Conservation (phyloP, 2,888 invertebrate species). For the Nasonovia ribisnigri region DNA sequence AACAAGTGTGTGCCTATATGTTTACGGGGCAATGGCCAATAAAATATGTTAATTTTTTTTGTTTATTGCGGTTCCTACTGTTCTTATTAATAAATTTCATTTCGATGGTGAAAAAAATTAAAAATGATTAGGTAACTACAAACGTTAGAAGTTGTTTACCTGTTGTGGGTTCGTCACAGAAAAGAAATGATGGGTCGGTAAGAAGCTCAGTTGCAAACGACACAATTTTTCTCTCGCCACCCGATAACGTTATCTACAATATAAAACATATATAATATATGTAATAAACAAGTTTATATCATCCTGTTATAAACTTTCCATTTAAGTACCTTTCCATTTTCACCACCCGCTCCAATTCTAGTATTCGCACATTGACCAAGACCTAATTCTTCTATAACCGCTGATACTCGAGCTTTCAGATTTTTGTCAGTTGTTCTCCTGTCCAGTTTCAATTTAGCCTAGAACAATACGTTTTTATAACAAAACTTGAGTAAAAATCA, state of each 20-base stretch:
- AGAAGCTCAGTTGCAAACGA: constrained; percentile 93
- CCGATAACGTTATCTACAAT: constrained; percentile 77
- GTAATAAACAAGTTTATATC: neutral
- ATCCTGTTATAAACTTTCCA: neutral
- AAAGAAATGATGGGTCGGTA: constrained; percentile 90
- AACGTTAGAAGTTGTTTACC: constrained; percentile 75
- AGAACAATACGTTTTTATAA: constrained; percentile 33
- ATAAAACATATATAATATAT: neutral
- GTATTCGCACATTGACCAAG: constrained; percentile 80
- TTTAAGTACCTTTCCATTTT: constrained; percentile 57
- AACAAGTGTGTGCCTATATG: neutral
- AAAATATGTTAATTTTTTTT: neutral
- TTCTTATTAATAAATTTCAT: neutral
- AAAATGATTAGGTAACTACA: neutral
- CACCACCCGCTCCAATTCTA: constrained; percentile 78
- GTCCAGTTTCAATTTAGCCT: constrained; percentile 87
- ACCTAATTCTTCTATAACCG: constrained; percentile 80
- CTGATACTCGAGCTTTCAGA: constrained; percentile 78
- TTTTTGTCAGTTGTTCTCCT: constrained; percentile 76
- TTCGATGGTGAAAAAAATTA: neutral
- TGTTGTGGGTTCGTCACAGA: constrained; percentile 97
- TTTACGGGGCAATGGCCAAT: neutral
- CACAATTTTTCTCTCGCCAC: constrained; percentile 92
- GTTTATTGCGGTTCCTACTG: neutral
- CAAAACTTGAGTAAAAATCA: neutral